Conservation (phyloP, 2,797 vertebrate genomes). For the Acanthurus lineatus region DNA sequence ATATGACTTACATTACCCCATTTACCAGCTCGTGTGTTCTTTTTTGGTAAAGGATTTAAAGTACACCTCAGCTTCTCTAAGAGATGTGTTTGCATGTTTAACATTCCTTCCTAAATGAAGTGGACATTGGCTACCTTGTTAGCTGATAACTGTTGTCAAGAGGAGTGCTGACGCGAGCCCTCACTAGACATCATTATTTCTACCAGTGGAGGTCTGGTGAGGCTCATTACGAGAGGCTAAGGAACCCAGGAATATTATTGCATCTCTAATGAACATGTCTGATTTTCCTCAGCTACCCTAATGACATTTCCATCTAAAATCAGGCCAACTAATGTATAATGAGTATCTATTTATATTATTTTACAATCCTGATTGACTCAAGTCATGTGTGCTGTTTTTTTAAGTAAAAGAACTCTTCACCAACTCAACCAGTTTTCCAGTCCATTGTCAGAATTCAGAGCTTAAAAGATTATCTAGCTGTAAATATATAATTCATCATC, state of each 20-base stretch:
- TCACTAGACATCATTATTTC: slow-evolving; percentile 37
- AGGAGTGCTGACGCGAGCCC: slow-evolving; percentile 1
- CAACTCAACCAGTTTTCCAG: too few species aligned
- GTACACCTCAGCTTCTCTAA: neutral
- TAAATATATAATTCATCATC: too few species aligned
- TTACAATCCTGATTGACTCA: neutral
- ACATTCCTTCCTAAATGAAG: neutral
- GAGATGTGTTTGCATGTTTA: slow-evolving; percentile 1
- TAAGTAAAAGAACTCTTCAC: too few species aligned
- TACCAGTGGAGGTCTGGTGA: slow-evolving; percentile 15
- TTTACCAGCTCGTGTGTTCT: neutral
- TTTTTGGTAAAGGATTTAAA: neutral
- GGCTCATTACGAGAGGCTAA: slow-evolving; percentile 40
- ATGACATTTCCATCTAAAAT: slow-evolving; percentile 41
- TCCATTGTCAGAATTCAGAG: too few species aligned
- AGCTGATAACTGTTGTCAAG: neutral
- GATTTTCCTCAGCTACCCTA: slow-evolving; percentile 7
- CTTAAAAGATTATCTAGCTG: too few species aligned
- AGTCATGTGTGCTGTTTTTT: neutral
- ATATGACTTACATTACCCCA: neutral
- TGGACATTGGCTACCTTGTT: slow-evolving; percentile 15
- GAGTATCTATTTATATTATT: slow-evolving; percentile 8
- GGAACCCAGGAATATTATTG: slow-evolving; percentile 23
- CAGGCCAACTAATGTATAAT: slow-evolving; percentile 22
- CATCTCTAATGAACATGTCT: slow-evolving; percentile 41